Evolutionary conservation across 2,113 vertebrate species (phyloP).

Genomic region (Oxygymnocypris stewartii): DNA sequence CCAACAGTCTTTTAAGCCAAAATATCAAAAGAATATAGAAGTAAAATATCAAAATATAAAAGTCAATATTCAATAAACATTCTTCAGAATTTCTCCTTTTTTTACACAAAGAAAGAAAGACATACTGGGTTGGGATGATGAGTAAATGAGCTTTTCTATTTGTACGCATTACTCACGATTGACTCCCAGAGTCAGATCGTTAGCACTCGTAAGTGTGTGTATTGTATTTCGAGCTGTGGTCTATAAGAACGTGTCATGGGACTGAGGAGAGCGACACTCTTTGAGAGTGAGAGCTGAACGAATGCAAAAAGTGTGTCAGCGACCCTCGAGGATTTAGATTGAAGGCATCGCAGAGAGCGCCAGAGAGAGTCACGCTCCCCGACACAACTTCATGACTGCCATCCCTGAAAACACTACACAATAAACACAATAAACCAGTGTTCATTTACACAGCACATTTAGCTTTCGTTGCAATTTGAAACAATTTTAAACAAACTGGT

Average conservation of each 20-base stretch:
- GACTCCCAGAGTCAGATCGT: not conserved
- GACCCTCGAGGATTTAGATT: not conserved
- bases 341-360: not conserved
- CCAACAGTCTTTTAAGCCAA: not conserved
- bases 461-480: no score
- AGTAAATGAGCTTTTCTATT: not conserved
- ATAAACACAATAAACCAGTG: not conserved
- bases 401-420: not conserved
- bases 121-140: not conserved
- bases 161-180: no score
- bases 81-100: not conserved
- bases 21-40: not conserved
- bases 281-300: conserved; percentile 20
- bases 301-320: conserved; percentile 66
- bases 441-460: no score
- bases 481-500: no score
- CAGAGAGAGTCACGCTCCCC: not conserved
- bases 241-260: conserved; percentile 46
- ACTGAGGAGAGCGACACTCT: not conserved
- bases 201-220: not conserved
- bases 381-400: not conserved
- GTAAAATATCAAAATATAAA: not conserved
- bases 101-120: not conserved
- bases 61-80: not conserved
- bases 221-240: conserved; percentile 3